Evolutionary conservation across 2,797 vertebrate species (phyloP).

Genomic region (Phalanger gymnotis): DNA sequence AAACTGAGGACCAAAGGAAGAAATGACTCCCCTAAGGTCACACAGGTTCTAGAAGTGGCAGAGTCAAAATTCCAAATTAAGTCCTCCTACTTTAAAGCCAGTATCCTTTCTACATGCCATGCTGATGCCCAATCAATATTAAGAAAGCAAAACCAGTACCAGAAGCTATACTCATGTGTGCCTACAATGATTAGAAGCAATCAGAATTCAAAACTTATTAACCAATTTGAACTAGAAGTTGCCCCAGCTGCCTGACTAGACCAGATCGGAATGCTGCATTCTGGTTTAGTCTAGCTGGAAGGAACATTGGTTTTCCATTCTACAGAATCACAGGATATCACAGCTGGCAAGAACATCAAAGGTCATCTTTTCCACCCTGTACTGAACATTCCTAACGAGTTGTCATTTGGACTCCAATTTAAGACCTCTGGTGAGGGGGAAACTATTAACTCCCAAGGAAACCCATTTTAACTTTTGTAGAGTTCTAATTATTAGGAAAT

Average conservation of each 20-base stretch:
- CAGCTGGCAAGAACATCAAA: background rate
- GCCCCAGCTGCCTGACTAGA: background rate
- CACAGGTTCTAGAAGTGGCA: background rate
- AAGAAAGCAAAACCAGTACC: background rate
- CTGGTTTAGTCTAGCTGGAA: background rate
- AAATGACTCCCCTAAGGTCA: background rate
- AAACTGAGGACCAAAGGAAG: background rate
- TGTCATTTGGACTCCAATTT: background rate
- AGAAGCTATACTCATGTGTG: too few relatives aligned
- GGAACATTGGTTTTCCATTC: background rate
- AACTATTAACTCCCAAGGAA: background rate
- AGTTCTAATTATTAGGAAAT: background rate
- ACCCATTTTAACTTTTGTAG: background rate
- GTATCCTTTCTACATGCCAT: background rate
- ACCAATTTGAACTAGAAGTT: background rate
- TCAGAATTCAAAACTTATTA: background rate
- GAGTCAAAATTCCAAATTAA: conserved; percentile 14
- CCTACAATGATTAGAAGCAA: background rate
- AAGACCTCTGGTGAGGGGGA: background rate
- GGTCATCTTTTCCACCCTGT: background rate
- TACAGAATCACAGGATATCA: background rate
- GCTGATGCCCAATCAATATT: background rate
- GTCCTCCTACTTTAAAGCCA: background rate
- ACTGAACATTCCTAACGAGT: background rate
- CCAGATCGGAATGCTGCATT: background rate